Evolutionary conservation across 1,140 invertebrate species (phyloP).

Genomic region (Liolophura sinensis): DNA sequence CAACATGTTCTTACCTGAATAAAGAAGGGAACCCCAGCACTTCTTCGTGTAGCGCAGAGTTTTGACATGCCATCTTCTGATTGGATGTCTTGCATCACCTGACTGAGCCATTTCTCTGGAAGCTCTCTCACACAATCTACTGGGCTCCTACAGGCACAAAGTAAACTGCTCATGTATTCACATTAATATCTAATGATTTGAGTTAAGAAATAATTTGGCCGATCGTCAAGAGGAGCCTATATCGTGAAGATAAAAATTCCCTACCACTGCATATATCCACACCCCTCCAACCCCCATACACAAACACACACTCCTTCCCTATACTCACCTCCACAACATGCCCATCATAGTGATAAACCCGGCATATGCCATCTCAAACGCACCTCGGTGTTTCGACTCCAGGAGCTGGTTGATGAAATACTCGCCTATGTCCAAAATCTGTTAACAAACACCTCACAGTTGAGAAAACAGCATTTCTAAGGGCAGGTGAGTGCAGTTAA

Average conservation of each 20-base stretch:
- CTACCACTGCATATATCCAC: not conserved
- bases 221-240: no score
- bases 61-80: conserved; percentile 59
- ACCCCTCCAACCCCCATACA: not conserved
- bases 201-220: no score
- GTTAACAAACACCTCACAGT: conserved; percentile 5
- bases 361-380: conserved; percentile 92
- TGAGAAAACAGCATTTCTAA: no score
- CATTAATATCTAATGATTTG: no score
- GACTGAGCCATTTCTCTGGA: conserved; percentile 72
- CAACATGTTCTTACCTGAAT: conserved; percentile 77
- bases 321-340: conserved; percentile 67
- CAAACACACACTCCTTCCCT: not conserved
- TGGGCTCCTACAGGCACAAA: conserved; percentile 38
- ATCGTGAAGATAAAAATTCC: no score
- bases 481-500: no score
- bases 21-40: conserved; percentile 90
- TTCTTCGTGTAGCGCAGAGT: conserved; percentile 82
- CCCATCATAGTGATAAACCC: conserved; percentile 80
- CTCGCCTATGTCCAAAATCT: conserved; percentile 46
- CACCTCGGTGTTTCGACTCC: conserved; percentile 88
- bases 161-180: no score
- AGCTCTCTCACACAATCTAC: conserved; percentile 65
- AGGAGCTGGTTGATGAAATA: conserved; percentile 61
- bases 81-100: conserved; percentile 68